Evolutionary conservation across 2,888 invertebrate genomes (phyloP).

Genomic region (Sicus ferrugineus): DNA sequence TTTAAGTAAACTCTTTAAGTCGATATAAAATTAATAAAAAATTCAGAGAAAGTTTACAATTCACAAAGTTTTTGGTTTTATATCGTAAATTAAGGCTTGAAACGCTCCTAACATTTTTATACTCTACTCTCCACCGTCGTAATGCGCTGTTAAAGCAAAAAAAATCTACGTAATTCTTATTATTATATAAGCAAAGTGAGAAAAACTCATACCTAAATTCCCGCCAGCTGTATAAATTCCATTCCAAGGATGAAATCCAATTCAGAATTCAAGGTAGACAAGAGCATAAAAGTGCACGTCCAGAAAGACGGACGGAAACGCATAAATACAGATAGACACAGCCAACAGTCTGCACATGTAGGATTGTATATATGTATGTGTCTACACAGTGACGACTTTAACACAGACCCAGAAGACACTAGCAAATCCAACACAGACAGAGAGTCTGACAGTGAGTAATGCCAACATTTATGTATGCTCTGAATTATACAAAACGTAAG

Average conservation of each 20-base stretch:
- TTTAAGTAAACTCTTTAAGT: too few species aligned
- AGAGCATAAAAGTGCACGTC: background rate
- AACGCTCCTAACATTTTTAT: too few species aligned
- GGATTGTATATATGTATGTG: background rate
- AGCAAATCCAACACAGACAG: background rate
- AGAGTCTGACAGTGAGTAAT: constrained; percentile 21
- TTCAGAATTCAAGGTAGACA: too few species aligned
- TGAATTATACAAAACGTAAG: background rate
- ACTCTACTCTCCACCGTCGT: background rate
- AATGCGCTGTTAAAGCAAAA: too few species aligned
- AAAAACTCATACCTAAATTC: too few species aligned
- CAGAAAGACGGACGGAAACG: background rate
- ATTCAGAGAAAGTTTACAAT: too few species aligned
- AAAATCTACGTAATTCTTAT: background rate
- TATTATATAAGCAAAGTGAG: background rate
- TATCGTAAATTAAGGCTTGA: too few species aligned
- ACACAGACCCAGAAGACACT: background rate
- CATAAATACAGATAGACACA: background rate
- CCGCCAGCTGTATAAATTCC: too few species aligned
- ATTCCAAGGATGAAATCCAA: background rate
- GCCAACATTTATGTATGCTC: constrained; percentile 8
- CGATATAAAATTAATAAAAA: too few species aligned
- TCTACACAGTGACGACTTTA: background rate
- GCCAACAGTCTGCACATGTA: too few species aligned
- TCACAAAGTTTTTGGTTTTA: too few species aligned